A percentile compares a stretch with the other conserved stretches of the same genome.
Conservation (phyloP, 1,140 invertebrate species). For the roundworm (Caenorhabditis elegans) region WBcel235 BX284606.5:7238501-7239000, state of each 20-base stretch:
- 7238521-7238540: too few species aligned
- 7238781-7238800: conserved; percentile 26
- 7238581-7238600: too few species aligned
- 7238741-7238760: neutral
- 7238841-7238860: neutral
- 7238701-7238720: too few species aligned
- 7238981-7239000: neutral
- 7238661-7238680: too few species aligned
- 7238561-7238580: too few species aligned
- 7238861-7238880: neutral
- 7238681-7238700: too few species aligned
- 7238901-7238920: neutral
- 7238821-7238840: conserved; percentile 12
- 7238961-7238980: neutral
- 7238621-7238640: too few species aligned
- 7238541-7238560: too few species aligned
- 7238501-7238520: too few species aligned
- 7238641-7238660: too few species aligned
- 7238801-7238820: conserved; percentile 22
- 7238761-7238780: neutral
- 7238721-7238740: too few species aligned
- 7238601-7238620: too few species aligned
- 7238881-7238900: neutral
- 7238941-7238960: neutral
- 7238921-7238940: neutral